Evolutionary conservation across 2,888 invertebrate genomes (phyloP), one percentile per base, ranked within the genome.

Genomic region (Protodeltote pygarga): DNA sequence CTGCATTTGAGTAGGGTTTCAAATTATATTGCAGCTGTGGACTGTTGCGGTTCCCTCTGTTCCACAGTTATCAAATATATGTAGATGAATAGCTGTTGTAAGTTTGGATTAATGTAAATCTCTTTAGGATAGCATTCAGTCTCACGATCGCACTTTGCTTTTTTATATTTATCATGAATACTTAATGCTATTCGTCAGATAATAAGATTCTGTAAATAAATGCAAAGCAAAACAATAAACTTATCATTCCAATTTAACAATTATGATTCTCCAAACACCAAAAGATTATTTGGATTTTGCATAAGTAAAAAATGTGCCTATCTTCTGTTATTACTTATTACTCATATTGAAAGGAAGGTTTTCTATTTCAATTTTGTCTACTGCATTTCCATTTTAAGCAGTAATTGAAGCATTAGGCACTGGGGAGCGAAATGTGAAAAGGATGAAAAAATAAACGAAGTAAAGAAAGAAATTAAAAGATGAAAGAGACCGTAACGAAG

Each of bases 401-500:
- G 55, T 76, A 80, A 78, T 78, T 79, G 74, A 77, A 73, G 75
- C 75, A 79, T 82, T 78, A 79, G 75, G 60, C 65, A 64, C 67
- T 55, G 44, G 70, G 72, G 73, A 71, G 63, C 45, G 68, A 61
- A 69, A 75, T 73, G 65, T 70, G 65, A 73, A 79, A 78, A 65
- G 60, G 71, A 74, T 71, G 66, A 75, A 78, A 57, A 55, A 79
- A 75, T 76, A 75, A 81, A 84, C 77, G 73, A 76, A 76, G 70
- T 69, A 68, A 73, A 74, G 67, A 79, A 83, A 81, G 67, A 79
- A 85, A 83, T 79, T 83, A 83, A 83, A 81, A 82, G 73, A 86
- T 81, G 77, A 85, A 86, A 80, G 80, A 80, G 67, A 75, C 72
- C 77, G 77, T 85, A 85, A 79, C 76, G 79, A 81, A 84, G 81